These are phyloP conservation scores for Eleginops maclovinus DNA, from an alignment of 2,113 vertebrate genomes.

Conservation along the genomic window DNA sequence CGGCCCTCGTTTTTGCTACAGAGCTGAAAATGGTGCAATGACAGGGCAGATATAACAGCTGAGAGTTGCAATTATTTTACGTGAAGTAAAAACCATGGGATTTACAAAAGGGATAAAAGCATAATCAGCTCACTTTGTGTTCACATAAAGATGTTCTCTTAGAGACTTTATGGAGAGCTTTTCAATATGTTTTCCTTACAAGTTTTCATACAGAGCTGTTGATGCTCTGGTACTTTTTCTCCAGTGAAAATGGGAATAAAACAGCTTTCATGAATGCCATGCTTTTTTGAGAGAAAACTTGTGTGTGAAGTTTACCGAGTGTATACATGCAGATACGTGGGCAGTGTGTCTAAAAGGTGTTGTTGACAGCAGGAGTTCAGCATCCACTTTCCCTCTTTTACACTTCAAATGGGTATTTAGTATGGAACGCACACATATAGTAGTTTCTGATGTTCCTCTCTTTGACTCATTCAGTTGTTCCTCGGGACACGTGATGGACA, in stretches of 20 bases:
- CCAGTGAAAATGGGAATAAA: constrained; percentile 8
- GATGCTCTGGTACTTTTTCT: constrained; percentile 13
- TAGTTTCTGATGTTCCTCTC: background rate
- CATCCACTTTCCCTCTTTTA: background rate
- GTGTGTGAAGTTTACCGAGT: constrained; percentile 23
- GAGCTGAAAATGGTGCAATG: constrained; percentile 13
- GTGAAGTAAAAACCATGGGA: constrained; percentile 52
- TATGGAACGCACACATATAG: constrained; percentile 16
- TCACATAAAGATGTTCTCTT: constrained; percentile 35
- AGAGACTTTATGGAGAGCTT: constrained; percentile 29
- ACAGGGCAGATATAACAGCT: constrained; percentile 54
- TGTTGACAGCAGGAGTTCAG: constrained; percentile 53
- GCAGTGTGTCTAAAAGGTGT: constrained; percentile 56
- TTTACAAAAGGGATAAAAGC: constrained; percentile 33
- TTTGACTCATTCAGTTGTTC: constrained; percentile 47
- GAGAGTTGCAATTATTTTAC: constrained; percentile 63
- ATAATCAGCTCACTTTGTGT: constrained; percentile 56
- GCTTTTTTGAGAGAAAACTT: constrained; percentile 12
- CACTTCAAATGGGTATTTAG: background rate
- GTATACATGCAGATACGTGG: constrained; percentile 43
- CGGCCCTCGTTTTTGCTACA: constrained; percentile 22
- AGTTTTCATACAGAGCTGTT: constrained; percentile 30
- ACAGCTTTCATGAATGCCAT: constrained; percentile 8
- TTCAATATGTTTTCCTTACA: constrained; percentile 16
- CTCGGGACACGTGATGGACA: constrained; percentile 34